Evolutionary conservation across 2,797 vertebrate species (phyloP).

Genomic region (Acanthiza pusilla): DNA sequence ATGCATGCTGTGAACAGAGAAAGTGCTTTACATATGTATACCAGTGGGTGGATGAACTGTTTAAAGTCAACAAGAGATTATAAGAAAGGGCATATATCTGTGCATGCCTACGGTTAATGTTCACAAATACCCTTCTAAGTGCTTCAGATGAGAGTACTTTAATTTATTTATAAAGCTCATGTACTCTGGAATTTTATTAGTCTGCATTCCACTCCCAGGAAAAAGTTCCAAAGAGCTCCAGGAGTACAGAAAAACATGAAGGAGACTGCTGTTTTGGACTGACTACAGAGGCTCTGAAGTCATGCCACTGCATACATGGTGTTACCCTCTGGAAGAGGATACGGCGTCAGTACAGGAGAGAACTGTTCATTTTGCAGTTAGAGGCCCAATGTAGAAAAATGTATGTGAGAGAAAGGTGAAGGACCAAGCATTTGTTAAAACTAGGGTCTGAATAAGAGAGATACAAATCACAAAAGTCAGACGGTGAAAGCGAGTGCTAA

Average conservation of each 20-base stretch:
- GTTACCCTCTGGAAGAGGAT: not conserved
- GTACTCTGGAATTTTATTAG: conserved; percentile 20
- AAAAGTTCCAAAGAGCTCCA: conserved; percentile 2
- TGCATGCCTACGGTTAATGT: not conserved
- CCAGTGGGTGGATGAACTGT: not conserved
- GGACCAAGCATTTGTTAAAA: not conserved
- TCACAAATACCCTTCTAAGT: not conserved
- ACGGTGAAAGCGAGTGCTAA: not conserved
- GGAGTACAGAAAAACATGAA: not conserved
- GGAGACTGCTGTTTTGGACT: not conserved
- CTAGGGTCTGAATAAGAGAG: not conserved
- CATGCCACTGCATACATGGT: not conserved
- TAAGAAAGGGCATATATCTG: not conserved
- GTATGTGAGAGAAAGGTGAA: not conserved
- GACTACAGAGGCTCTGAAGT: not conserved
- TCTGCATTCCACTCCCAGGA: conserved; percentile 27
- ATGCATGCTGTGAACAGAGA: not conserved
- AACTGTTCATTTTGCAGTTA: not conserved
- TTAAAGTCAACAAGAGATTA: not conserved
- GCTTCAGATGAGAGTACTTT: conserved; percentile 3
- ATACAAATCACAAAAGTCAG: not conserved
- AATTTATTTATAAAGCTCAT: conserved; percentile 26
- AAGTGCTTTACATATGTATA: not conserved
- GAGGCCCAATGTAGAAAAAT: not conserved
- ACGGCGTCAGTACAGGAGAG: not conserved